phyloP scores from a whole-genome alignment of 30 jellyfish, hydroid and myxozoan genomes.

The Calvadosia cruxmelitensis region DNA sequence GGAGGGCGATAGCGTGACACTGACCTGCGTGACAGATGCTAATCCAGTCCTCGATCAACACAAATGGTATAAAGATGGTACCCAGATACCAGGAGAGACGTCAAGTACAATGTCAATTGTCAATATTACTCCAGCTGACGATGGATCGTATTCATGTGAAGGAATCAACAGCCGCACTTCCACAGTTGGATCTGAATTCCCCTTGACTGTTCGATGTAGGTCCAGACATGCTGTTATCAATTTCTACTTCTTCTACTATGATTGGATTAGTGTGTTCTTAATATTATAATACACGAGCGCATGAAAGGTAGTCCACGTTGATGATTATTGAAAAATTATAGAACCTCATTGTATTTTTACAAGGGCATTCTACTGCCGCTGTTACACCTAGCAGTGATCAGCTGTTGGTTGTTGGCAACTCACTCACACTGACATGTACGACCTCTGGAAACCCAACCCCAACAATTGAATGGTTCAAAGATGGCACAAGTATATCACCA shows the following conservation, averaged over 20 bases:
- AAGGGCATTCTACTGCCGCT: background rate
- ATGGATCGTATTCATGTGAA: background rate
- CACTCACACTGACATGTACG: background rate
- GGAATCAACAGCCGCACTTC: background rate
- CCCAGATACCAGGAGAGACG: background rate
- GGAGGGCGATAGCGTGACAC: slow-evolving; percentile 4
- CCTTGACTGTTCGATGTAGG: background rate
- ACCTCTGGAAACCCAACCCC: background rate
- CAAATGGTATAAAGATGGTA: slow-evolving; percentile 46
- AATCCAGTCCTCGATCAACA: slow-evolving; percentile 58
- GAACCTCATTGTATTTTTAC: too few species aligned
- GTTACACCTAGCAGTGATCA: background rate
- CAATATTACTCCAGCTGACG: background rate
- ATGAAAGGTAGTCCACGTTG: too few species aligned
- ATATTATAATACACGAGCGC: too few species aligned
- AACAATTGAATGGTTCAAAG: background rate
- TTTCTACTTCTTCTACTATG: too few species aligned
- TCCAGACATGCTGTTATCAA: background rate
- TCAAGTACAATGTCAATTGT: background rate
- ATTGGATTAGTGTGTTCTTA: too few species aligned
- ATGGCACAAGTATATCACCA: background rate
- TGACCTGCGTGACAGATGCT: slow-evolving; percentile 47
- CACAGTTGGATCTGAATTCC: background rate
- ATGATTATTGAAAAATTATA: too few species aligned
- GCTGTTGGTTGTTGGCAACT: background rate